These are phyloP conservation scores for Spisula solida DNA, from an alignment of 2,888 invertebrate genomes.

Conservation along the genomic window DNA sequence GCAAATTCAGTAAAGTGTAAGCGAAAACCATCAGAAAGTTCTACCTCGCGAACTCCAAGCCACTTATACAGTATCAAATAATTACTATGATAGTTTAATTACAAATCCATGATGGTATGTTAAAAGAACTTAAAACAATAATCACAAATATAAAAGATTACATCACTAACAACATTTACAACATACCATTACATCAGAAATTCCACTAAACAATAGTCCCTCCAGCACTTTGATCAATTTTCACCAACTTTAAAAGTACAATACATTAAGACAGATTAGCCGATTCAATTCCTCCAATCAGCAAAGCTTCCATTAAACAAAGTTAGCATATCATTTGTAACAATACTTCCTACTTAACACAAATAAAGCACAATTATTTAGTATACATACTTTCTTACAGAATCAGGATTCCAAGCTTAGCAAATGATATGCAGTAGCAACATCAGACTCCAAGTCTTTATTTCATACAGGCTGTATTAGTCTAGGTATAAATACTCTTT, in stretches of 20 bases:
- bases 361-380: not conserved
- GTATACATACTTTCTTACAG: not conserved
- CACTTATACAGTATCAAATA: too few relatives aligned
- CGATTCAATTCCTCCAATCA: not conserved
- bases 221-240: not conserved
- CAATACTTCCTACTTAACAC: not conserved
- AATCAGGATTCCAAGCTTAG: not conserved
- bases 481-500: constrained; percentile 10
- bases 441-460: not conserved
- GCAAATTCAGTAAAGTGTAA: too few relatives aligned
- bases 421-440: not conserved
- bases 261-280: not conserved
- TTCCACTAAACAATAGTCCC: not conserved
- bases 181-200: not conserved
- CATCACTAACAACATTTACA: too few relatives aligned
- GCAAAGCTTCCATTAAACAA: not conserved
- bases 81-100: too few relatives aligned
- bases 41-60: too few relatives aligned
- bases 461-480: not conserved
- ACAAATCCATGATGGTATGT: too few relatives aligned
- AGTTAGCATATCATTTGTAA: not conserved
- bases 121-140: too few relatives aligned
- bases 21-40: too few relatives aligned
- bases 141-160: too few relatives aligned
- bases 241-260: not conserved